phyloP scores from a whole-genome alignment of 2,797 vertebrate genomes.

The Xenentodon cancila region DNA sequence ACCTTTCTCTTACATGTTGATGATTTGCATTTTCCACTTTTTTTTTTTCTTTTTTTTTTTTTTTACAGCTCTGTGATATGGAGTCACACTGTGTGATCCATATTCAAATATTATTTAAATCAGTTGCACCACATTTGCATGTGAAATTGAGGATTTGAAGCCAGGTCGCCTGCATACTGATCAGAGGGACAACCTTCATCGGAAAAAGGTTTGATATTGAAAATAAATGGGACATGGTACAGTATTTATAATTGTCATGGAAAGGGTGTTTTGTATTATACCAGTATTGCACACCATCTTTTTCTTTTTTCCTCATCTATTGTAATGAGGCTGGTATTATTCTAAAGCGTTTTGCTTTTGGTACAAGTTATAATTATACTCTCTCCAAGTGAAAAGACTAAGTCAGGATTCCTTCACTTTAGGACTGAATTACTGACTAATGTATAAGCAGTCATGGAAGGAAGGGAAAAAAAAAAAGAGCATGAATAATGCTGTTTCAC shows the following conservation, averaged over 20 bases:
- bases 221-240: conserved; percentile 67
- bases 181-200: conserved; percentile 73
- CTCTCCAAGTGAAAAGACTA: conserved; percentile 42
- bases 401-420: conserved; percentile 26
- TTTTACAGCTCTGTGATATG: conserved; percentile 69
- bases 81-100: conserved; percentile 80
- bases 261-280: conserved; percentile 53
- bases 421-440: conserved; percentile 22
- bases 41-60: too few relatives aligned
- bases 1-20: conserved; percentile 76
- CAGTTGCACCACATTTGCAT: conserved; percentile 80
- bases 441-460: neutral
- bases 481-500: conserved; percentile 1
- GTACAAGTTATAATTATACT: conserved; percentile 51
- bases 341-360: conserved; percentile 28
- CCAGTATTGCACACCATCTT: conserved; percentile 21
- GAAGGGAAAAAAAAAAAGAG: too few relatives aligned
- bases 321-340: conserved; percentile 66
- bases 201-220: conserved; percentile 70
- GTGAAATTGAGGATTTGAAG: conserved; percentile 83
- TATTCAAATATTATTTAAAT: conserved; percentile 87
- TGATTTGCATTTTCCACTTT: conserved; percentile 75
- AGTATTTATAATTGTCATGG: conserved; percentile 70
- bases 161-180: conserved; percentile 81
- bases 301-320: neutral